Evolutionary conservation across 2,888 invertebrate genomes (phyloP).

Genomic region (Actias luna): DNA sequence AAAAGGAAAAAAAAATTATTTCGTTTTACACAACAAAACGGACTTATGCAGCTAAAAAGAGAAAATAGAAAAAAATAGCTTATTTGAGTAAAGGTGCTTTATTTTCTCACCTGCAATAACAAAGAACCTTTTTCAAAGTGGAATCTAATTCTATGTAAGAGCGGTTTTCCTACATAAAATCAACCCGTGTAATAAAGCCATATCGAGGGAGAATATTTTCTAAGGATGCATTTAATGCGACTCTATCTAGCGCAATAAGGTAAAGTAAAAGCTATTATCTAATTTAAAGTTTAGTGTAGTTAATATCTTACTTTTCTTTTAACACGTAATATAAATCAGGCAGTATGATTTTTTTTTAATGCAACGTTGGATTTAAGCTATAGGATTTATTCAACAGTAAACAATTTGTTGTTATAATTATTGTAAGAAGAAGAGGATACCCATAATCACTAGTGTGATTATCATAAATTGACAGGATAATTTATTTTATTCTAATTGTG

Average conservation of each 20-base stretch:
- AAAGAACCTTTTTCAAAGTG: slow-evolving; percentile 46
- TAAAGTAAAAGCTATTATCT: background rate
- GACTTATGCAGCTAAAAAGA: slow-evolving; percentile 21
- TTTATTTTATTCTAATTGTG: no score
- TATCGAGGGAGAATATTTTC: slow-evolving; percentile 34
- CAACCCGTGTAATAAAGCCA: slow-evolving; percentile 26
- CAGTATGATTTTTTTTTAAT: background rate
- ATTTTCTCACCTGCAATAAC: slow-evolving; percentile 41
- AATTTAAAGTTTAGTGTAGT: background rate
- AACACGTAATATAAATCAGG: background rate
- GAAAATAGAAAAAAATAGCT: slow-evolving; percentile 29
- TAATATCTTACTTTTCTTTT: background rate
- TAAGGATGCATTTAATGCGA: slow-evolving; percentile 41
- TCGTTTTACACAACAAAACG: slow-evolving; percentile 5
- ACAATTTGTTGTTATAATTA: no score
- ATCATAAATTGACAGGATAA: no score
- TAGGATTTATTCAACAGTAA: no score
- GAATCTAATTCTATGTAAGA: slow-evolving; percentile 47
- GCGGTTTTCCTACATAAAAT: slow-evolving; percentile 41
- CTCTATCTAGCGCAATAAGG: slow-evolving; percentile 28
- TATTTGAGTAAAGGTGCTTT: slow-evolving; percentile 28
- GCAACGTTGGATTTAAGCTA: no score
- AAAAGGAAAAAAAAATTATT: background rate
- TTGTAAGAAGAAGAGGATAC: no score
- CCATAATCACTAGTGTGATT: no score